Base-by-base conservation (phyloP, 2,113 vertebrate species). In the Typhlomys cinereus region DNA sequence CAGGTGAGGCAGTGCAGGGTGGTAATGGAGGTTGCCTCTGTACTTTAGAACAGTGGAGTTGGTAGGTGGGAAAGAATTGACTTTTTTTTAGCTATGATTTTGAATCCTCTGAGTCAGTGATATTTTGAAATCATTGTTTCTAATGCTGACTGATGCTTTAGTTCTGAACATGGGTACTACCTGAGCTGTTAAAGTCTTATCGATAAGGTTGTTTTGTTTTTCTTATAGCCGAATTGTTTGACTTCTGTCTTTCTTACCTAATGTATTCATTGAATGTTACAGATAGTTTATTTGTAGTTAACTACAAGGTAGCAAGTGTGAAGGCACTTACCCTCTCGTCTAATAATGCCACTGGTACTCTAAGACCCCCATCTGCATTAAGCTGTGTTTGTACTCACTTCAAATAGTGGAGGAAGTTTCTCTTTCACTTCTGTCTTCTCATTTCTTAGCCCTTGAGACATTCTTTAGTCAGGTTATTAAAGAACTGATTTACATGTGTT, bases 171-270 rank as follows among this genome's bases (percentile, higher is more conserved):
- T 70, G 10, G 66, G 7, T 89, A 64, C n/a, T 6, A 87, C 12
- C 36, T 80, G 27, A 76, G 15, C 75, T 78, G 18, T 90, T 15
- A 82, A 18, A 75, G 34, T 89, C 90, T 85, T 92, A 50, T 82
- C 91, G 21, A 44, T 57, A 46, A 84, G 29, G 18, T 84, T 83
- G 36, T 86, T 95, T 87, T 92, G 88, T 76, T 79, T 94, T 94
- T 94, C 39, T 3, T 48, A 1, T 62, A 54, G 52, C 17, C 91
- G 52, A 89, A 54, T 76, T 39, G 20, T 84, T 88, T 84, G 59
- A 39, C 34, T 88, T 89, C 25, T 92, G 10, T 84, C 4, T 91
- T 27, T 14, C 18, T 50, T 78, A 39, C 29, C 23, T 34, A 81
- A 29, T 93, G 50, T 70, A 54, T 10, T 69, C 2, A 78, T 92